These are phyloP conservation scores for Helicoverpa assulta DNA, from an alignment of 2,888 invertebrate species.

Conservation along the genomic window DNA sequence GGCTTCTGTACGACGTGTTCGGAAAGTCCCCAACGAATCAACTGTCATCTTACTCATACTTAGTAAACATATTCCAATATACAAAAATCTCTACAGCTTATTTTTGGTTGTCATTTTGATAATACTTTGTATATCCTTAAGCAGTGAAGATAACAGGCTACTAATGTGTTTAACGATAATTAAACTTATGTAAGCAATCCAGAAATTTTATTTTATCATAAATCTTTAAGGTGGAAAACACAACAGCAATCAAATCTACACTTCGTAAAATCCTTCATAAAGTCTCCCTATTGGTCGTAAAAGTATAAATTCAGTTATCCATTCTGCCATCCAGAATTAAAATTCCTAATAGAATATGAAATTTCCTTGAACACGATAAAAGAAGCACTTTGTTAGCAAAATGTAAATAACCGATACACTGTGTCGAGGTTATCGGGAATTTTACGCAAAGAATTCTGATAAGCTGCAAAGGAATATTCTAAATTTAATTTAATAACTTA, in stretches of 20 bases:
- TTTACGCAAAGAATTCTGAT: conserved; percentile 56
- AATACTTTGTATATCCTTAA: not conserved
- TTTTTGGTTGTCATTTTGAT: not conserved
- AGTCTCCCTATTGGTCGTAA: conserved; percentile 40
- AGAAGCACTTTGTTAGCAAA: conserved; percentile 57
- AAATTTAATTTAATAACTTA: conserved; percentile 46
- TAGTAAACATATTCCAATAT: conserved; percentile 16
- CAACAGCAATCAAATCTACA: conserved; percentile 12
- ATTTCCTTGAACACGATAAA: conserved; percentile 57
- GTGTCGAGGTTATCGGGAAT: conserved; percentile 59
- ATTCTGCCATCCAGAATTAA: conserved; percentile 57
- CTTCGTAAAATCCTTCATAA: conserved; percentile 40
- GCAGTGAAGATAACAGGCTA: too few species aligned
- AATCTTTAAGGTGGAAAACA: conserved; percentile 2
- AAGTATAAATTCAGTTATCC: conserved; percentile 60
- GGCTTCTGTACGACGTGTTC: conserved; percentile 16
- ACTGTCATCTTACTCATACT: conserved; percentile 38
- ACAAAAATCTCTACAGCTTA: not conserved
- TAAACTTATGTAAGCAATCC: not conserved
- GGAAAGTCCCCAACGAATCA: conserved; percentile 38
- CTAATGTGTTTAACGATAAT: too few species aligned
- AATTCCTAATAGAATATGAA: conserved; percentile 56
- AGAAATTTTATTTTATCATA: not conserved
- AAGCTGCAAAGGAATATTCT: conserved; percentile 44
- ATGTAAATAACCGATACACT: conserved; percentile 64